Percentiles rank a stretch among this genome's conserved stretches.
Conservation (phyloP, 2,888 invertebrate species). For the Perithous albicinctus region DNA sequence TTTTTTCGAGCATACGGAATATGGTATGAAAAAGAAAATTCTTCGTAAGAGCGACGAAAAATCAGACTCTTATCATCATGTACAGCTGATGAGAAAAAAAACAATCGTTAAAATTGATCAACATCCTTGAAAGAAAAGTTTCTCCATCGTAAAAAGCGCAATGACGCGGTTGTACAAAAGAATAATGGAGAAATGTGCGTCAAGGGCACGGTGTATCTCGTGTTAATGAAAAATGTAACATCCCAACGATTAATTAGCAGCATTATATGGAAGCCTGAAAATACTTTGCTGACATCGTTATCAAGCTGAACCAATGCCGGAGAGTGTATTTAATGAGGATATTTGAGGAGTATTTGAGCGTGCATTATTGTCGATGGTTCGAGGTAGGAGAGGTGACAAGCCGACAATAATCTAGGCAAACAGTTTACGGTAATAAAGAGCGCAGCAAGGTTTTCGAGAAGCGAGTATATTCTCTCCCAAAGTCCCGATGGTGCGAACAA, state of each 20-base stretch:
- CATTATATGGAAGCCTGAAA: neutral
- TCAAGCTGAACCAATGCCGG: constrained; percentile 29
- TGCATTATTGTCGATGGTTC: constrained; percentile 28
- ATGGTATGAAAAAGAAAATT: too few relatives aligned
- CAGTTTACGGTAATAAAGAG: constrained; percentile 77
- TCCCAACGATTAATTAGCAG: constrained; percentile 68
- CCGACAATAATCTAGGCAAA: constrained; percentile 77
- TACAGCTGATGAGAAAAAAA: too few relatives aligned
- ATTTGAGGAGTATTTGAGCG: constrained; percentile 36
- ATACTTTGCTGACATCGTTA: constrained; percentile 39
- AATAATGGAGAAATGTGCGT: neutral
- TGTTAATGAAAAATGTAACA: constrained; percentile 77
- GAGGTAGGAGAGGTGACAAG: constrained; percentile 59
- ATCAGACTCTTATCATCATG: too few relatives aligned
- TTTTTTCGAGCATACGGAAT: too few relatives aligned
- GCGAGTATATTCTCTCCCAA: constrained; percentile 30
- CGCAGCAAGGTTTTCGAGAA: constrained; percentile 40
- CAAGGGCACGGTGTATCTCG: neutral
- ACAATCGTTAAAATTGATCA: too few relatives aligned
- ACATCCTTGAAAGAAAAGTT: neutral
- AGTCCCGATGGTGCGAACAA: constrained; percentile 48
- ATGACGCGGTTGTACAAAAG: neutral
- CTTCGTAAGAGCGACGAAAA: too few relatives aligned
- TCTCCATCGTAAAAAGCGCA: neutral
- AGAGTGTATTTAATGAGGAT: constrained; percentile 43